These are phyloP conservation scores for Amblyopsis rosae DNA, from an alignment of 2,113 vertebrate genomes.

Conservation along the genomic window DNA sequence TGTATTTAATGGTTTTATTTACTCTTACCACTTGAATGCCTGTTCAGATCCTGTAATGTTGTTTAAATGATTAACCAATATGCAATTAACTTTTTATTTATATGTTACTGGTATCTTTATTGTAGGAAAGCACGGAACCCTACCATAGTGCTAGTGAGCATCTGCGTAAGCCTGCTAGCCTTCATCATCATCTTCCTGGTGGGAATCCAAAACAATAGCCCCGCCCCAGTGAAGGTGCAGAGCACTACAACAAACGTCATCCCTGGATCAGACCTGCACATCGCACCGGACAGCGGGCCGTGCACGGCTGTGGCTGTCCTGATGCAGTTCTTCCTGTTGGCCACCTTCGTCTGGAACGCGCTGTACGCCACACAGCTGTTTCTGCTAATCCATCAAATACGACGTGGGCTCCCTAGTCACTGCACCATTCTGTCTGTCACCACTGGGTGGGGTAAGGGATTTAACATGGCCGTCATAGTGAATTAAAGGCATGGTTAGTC, in stretches of 20 bases:
- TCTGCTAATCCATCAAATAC: slow-evolving; percentile 3
- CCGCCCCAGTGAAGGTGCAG: accelerated
- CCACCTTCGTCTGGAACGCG: slow-evolving; percentile 69
- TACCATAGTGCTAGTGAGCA: slow-evolving; percentile 66
- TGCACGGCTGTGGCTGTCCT: slow-evolving; percentile 56
- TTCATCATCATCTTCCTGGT: slow-evolving; percentile 79
- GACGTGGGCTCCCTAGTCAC: not conserved
- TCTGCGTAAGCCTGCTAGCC: slow-evolving; percentile 72
- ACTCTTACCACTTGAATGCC: too few relatives aligned
- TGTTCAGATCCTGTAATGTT: too few relatives aligned
- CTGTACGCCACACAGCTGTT: slow-evolving; percentile 57
- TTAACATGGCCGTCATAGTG: not conserved
- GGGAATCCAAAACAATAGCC: slow-evolving; percentile 65
- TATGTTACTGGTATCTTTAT: not conserved
- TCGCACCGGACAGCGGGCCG: not conserved
- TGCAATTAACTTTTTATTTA: too few relatives aligned
- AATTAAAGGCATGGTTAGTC: too few relatives aligned
- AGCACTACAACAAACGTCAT: slow-evolving; percentile 19
- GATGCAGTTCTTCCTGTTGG: slow-evolving; percentile 76
- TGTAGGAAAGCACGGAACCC: slow-evolving; percentile 60
- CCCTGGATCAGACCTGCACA: not conserved
- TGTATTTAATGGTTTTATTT: not conserved
- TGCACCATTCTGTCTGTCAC: not conserved
- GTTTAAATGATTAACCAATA: not conserved
- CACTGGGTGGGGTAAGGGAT: slow-evolving; percentile 39